Evolutionary conservation across 2,888 invertebrate genomes (phyloP).

Genomic region (Leucoma salicis): DNA sequence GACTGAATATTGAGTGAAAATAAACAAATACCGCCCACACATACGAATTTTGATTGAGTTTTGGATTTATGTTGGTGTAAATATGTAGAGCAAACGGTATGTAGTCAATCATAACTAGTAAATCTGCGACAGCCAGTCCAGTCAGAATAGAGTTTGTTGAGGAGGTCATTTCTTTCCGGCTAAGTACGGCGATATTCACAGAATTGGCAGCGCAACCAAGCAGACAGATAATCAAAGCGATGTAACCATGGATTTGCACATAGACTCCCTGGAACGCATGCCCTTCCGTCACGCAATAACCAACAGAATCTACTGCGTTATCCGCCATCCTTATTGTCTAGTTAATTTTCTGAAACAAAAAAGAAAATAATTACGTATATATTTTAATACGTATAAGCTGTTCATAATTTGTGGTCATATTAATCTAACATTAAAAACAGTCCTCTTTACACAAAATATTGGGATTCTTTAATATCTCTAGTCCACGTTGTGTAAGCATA

Average conservation of each 20-base stretch:
- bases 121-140: constrained; percentile 94
- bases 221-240: constrained; percentile 92
- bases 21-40: constrained; percentile 91
- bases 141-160: constrained; percentile 97
- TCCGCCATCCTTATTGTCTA: constrained; percentile 34
- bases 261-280: constrained; percentile 84
- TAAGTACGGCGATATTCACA: constrained; percentile 94
- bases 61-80: constrained; percentile 83
- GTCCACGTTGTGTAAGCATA: too few species aligned
- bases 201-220: constrained; percentile 95
- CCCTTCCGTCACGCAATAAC: constrained; percentile 80
- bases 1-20: constrained; percentile 94
- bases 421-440: too few species aligned
- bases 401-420: too few species aligned
- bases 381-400: too few species aligned
- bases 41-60: constrained; percentile 80
- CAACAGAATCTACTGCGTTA: constrained; percentile 40
- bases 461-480: too few species aligned
- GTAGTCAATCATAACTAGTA: constrained; percentile 96
- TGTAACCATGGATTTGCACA: constrained; percentile 90
- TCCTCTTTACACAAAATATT: too few species aligned
- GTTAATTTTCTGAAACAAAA: constrained; percentile 28
- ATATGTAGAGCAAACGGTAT: constrained; percentile 93
- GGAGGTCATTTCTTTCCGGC: constrained; percentile 94
- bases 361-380: neutral